Base-by-base conservation (phyloP, 2,888 invertebrate species). In the Cheilosia pagana region DNA sequence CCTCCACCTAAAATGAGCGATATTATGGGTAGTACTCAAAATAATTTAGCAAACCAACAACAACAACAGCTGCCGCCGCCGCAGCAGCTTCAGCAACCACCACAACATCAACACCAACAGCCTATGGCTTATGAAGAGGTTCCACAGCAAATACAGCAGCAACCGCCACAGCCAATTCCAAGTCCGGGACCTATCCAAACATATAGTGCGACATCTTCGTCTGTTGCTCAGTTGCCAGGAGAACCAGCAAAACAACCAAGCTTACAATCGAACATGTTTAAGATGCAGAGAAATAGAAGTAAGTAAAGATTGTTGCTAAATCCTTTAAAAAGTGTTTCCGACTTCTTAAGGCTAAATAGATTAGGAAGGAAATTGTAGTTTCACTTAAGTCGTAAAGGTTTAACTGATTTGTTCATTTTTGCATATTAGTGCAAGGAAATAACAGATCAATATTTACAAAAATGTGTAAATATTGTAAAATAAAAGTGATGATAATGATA, bases 211-310 rank as follows among this genome's bases (percentile, higher is more conserved):
- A 59, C 67, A 63, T 55, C 87, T n/a, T 25, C 86, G 23, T 43
- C 57, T 60, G 50, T 28, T 31, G 43, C 48, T 2, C 67, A 71
- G 21, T 41, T 68, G 10, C 52, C 83, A 14, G 81, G 75, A 8
- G 88, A 86, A 12, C 78, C 85, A 5, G 87, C 81, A n/a, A 90
- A 89, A 88, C 87, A 89, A 59, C 92, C 91, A 31, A 92, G 89
- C 76, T 87, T 92, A 55, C 92, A 92, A 88, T 93, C 94, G 53
- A 96, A 96, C 90, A 95, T 96, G 92, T 96, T 95, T 91, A 96
- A 96, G 92, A 93, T 96, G 93, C 95, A 95, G 91, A 94, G 95
- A 88, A 94, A 94, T 87, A 93, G 96, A 92, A 95, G 95, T 95
- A 92, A 94, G 95, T 93, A 55, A 31, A 6, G 28, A 63, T 53